Conservation (phyloP, 2,888 invertebrate species). For the Automeris io region DNA sequence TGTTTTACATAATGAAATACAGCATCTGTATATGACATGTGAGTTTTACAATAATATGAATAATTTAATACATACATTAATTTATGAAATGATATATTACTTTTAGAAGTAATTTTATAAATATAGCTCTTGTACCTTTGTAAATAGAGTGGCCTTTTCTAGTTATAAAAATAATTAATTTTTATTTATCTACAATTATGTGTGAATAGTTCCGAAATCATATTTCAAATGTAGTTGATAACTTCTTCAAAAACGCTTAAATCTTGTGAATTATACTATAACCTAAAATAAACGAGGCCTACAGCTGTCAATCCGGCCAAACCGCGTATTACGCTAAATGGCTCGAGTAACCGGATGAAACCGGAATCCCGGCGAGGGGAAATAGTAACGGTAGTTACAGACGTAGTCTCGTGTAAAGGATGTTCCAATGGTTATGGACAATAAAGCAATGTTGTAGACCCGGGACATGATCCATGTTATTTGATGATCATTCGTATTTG, state of each 20-base stretch:
- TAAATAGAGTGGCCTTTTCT: no score
- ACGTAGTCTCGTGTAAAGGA: slow-evolving; percentile 35
- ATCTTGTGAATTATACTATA: neutral
- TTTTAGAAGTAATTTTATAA: no score
- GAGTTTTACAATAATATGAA: no score
- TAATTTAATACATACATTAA: no score
- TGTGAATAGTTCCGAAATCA: no score
- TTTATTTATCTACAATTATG: no score
- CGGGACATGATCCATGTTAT: slow-evolving; percentile 60
- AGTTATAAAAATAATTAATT: no score
- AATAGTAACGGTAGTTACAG: slow-evolving; percentile 54
- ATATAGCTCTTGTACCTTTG: no score
- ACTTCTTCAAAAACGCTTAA: neutral
- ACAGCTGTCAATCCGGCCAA: slow-evolving; percentile 65
- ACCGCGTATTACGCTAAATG: slow-evolving; percentile 74
- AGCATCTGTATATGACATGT: no score
- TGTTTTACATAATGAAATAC: no score
- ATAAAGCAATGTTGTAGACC: slow-evolving; percentile 64
- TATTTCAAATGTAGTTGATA: neutral
- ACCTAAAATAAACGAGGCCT: slow-evolving; percentile 6
- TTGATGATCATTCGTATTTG: slow-evolving; percentile 32
- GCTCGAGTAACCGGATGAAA: slow-evolving; percentile 58
- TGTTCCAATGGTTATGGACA: slow-evolving; percentile 56
- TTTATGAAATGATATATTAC: no score
- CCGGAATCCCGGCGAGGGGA: slow-evolving; percentile 43